Conservation (phyloP, 2,797 vertebrate species). For the Microctenopoma steveboyesi region DNA sequence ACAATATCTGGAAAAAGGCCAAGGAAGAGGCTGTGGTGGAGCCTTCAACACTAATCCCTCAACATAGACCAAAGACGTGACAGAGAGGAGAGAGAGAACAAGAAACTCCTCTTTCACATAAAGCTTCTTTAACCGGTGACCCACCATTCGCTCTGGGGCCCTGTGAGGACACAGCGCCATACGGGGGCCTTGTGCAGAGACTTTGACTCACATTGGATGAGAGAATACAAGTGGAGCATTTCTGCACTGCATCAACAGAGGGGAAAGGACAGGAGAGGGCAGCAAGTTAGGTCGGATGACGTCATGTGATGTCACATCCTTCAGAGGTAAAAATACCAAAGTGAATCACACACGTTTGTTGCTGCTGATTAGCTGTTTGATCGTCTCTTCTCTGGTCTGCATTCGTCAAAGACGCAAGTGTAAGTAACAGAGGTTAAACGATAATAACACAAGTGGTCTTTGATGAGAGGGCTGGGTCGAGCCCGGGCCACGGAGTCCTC, state of each 20-base stretch:
- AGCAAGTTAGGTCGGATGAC: conserved; percentile 48
- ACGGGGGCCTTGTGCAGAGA: conserved; percentile 43
- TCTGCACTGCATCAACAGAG: conserved; percentile 38
- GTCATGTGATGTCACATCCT: conserved; percentile 63
- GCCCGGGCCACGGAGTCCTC: conserved; percentile 30
- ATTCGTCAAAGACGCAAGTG: conserved; percentile 29
- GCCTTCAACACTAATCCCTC: conserved; percentile 62
- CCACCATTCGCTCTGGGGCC: conserved; percentile 34
- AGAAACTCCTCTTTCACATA: conserved; percentile 49
- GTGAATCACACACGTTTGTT: conserved; percentile 28
- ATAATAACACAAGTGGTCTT: conserved; percentile 36
- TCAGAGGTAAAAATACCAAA: conserved; percentile 64
- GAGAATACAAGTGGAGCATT: conserved; percentile 38
- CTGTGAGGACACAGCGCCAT: conserved; percentile 36
- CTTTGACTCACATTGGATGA: conserved; percentile 38
- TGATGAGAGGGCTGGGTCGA: conserved; percentile 23
- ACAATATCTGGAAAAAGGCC: conserved; percentile 75
- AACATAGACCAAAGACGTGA: conserved; percentile 56
- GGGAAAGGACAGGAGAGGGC: conserved; percentile 38
- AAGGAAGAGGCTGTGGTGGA: conserved; percentile 56
- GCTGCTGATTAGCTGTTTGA: conserved; percentile 41
- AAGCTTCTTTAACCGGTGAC: conserved; percentile 53
- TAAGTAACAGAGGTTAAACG: conserved; percentile 36
- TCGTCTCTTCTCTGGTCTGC: conserved; percentile 29
- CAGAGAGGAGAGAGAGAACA: conserved; percentile 45